phyloP scores from a whole-genome alignment of 2,888 invertebrate genomes.

The Zeuzera pyrina region DNA sequence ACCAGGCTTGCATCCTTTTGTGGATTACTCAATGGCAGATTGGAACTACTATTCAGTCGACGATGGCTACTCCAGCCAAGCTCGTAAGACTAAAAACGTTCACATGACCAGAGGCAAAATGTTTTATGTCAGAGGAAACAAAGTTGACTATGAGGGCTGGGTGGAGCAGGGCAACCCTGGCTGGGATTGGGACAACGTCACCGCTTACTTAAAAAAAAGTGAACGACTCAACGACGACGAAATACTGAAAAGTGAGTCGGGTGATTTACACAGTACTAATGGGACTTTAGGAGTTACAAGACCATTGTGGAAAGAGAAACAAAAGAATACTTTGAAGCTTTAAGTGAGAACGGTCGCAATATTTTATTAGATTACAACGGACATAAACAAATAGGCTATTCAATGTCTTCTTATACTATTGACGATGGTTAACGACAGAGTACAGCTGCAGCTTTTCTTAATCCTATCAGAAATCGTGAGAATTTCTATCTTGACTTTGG shows the following conservation, averaged over 20 bases:
- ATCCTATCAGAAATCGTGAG: slow-evolving; percentile 24
- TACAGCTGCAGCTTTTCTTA: slow-evolving; percentile 29
- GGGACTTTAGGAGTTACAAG: slow-evolving; percentile 29
- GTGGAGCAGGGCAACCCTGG: slow-evolving; percentile 72
- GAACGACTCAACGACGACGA: slow-evolving; percentile 22
- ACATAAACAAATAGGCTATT: slow-evolving; percentile 31
- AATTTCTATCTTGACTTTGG: too few relatives aligned
- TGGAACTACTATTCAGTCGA: slow-evolving; percentile 34
- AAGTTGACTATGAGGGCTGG: slow-evolving; percentile 80
- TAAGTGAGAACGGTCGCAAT: slow-evolving; percentile 30
- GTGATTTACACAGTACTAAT: slow-evolving; percentile 27
- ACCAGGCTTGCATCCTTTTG: slow-evolving; percentile 31
- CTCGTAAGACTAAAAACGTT: slow-evolving; percentile 22
- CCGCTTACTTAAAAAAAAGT: slow-evolving; percentile 36
- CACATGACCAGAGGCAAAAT: slow-evolving; percentile 75
- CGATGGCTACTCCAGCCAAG: slow-evolving; percentile 34
- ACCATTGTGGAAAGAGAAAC: slow-evolving; percentile 36
- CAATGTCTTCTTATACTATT: slow-evolving; percentile 23
- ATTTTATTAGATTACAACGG: slow-evolving; percentile 32
- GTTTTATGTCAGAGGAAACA: slow-evolving; percentile 76
- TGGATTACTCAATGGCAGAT: slow-evolving; percentile 25
- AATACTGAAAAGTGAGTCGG: slow-evolving; percentile 27
- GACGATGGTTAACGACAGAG: slow-evolving; percentile 28
- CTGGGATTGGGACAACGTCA: slow-evolving; percentile 35
- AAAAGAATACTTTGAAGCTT: slow-evolving; percentile 35